Evolutionary conservation across 2,888 invertebrate species (phyloP).

Genomic region (Odiellus spinosus): DNA sequence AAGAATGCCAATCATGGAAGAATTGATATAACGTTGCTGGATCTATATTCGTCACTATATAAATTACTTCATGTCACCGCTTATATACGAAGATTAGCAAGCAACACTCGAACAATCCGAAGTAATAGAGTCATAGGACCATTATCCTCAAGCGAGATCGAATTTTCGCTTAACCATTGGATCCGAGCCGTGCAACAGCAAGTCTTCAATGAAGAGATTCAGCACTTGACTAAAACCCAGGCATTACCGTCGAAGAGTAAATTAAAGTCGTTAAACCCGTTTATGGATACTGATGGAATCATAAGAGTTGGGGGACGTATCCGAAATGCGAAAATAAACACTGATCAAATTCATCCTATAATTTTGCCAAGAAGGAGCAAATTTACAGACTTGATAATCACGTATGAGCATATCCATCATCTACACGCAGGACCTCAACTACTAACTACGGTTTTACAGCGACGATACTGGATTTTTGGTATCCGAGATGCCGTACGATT

Average conservation of each 20-base stretch:
- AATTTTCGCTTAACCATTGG: too few relatives aligned
- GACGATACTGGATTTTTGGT: slow-evolving; percentile 5
- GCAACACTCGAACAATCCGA: too few relatives aligned
- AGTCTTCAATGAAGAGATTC: too few relatives aligned
- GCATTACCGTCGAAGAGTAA: background rate
- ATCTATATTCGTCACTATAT: too few relatives aligned
- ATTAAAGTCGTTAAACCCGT: slow-evolving; percentile 12
- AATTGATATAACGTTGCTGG: too few relatives aligned
- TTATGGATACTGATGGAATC: slow-evolving; percentile 11
- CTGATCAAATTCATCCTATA: slow-evolving; percentile 14
- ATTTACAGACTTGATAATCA: slow-evolving; percentile 11
- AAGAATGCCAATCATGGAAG: too few relatives aligned
- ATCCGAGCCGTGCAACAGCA: too few relatives aligned
- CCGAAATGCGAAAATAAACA: slow-evolving; percentile 5
- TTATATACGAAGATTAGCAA: too few relatives aligned
- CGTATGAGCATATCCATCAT: slow-evolving; percentile 8
- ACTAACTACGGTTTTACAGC: background rate
- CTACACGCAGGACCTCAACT: slow-evolving; percentile 11
- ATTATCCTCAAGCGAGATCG: too few relatives aligned
- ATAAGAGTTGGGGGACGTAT: slow-evolving; percentile 18
- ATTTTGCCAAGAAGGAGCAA: slow-evolving; percentile 13
- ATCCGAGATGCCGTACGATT: background rate
- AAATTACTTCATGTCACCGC: too few relatives aligned
- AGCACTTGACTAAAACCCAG: too few relatives aligned
- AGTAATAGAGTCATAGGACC: too few relatives aligned